phyloP scores from a whole-genome alignment of 1,140 invertebrate genomes.

The Venturia canescens region DNA sequence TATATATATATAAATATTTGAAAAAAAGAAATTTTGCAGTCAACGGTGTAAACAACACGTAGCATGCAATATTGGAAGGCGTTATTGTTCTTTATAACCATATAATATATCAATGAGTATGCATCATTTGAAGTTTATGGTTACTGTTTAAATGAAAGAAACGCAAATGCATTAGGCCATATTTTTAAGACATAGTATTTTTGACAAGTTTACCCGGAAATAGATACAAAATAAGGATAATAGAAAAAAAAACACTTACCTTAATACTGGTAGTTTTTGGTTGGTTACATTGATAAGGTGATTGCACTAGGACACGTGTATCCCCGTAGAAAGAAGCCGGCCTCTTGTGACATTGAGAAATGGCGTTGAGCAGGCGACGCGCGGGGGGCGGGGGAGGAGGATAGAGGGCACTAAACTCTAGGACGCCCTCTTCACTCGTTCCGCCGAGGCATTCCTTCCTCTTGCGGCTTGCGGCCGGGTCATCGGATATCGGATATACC shows the following conservation, averaged over 20 bases:
- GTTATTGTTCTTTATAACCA: too few species aligned
- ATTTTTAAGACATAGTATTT: too few species aligned
- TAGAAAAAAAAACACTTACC: not conserved
- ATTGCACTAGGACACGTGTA: not conserved
- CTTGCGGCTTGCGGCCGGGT: not conserved
- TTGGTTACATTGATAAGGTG: not conserved
- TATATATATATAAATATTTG: too few species aligned
- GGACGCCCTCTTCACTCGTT: not conserved
- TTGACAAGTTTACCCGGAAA: not conserved
- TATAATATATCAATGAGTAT: too few species aligned
- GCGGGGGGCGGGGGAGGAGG: not conserved
- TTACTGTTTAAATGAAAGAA: too few species aligned
- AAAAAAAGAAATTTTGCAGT: too few species aligned
- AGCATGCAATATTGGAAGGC: too few species aligned
- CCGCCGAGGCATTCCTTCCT: slow-evolving; percentile 17
- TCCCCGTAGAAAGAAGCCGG: not conserved
- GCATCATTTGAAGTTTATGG: too few species aligned
- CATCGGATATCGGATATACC: not conserved
- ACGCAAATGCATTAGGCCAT: too few species aligned
- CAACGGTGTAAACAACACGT: too few species aligned
- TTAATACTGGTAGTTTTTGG: not conserved
- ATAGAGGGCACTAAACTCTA: not conserved
- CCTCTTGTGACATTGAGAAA: slow-evolving; percentile 17
- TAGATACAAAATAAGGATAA: not conserved
- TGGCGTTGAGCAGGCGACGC: not conserved